Base-by-base conservation (phyloP, 2,888 invertebrate genomes). In the Tipula vernalis region DNA sequence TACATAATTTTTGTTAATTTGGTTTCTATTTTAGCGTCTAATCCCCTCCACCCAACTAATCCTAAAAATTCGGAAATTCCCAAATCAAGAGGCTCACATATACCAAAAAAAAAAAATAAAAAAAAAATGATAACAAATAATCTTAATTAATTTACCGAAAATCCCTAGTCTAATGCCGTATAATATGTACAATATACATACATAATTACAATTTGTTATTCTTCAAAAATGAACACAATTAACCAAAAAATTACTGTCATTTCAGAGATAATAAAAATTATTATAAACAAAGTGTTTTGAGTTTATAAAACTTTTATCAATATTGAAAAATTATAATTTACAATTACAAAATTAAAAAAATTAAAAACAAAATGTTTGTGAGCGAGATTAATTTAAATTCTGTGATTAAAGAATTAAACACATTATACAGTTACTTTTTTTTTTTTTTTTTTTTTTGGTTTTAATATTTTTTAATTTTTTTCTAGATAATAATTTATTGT, bases 401-500 rank as follows among this genome's bases (percentile, higher is more conserved):
- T 28, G 28, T 71, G 71, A 71, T 71, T 71, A 71, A 28, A 28
- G 71, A 71, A 71, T 57, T 57, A 57, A 6, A 18, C 57, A 18
- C 18, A 71, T 71, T 71, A 12, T 18, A 51, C n/a, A 51, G n/a
- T 44, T 44, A 5, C 4, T 51, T 51, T 51, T n/a, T n/a, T n/a
- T n/a, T n/a, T n/a, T n/a, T n/a, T n/a, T n/a, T n/a, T n/a, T n/a
- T n/a, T n/a, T 18, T 28, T 71, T 28, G 28, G 28, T 28, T 28
- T 28, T 28, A 28, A 28, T 28, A 71, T 10, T 71, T 71, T 71
- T 28, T n/a, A n/a, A n/a, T n/a, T 71, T 51, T 28, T 71, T 71
- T 71, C 71, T 71, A 71, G 71, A 71, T 71, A 71, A 71, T 71
- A 71, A 71, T 71, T 71, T 71, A 71, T 71, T 71, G 71, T 71